These are phyloP conservation scores for Chymomyza amoena DNA, from an alignment of 2,888 invertebrate genomes.

Conservation along the genomic window DNA sequence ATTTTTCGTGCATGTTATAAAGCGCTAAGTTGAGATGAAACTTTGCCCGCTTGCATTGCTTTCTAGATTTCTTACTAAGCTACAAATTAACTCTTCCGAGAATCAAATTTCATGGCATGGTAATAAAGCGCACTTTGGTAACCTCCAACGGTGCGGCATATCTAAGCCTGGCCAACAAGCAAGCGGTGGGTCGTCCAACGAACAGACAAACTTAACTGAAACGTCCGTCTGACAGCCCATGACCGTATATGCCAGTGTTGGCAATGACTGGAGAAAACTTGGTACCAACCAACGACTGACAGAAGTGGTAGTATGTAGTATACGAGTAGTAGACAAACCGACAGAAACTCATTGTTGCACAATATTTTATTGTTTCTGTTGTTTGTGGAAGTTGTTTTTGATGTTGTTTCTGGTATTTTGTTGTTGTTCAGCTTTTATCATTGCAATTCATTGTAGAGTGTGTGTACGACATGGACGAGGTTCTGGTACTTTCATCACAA, in stretches of 20 bases:
- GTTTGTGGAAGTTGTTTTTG: conserved; percentile 32
- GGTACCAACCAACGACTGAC: conserved; percentile 19
- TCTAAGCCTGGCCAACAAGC: neutral
- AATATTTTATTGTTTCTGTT: conserved; percentile 38
- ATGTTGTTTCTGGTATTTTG: conserved; percentile 12
- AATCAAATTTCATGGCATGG: conserved; percentile 65
- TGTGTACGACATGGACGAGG: conserved; percentile 13
- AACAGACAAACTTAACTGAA: neutral
- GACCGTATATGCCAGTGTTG: conserved; percentile 12
- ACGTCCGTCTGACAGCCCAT: neutral
- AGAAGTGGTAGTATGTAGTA: neutral
- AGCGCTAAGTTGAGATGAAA: neutral
- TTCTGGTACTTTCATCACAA: conserved; percentile 31
- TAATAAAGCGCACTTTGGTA: conserved; percentile 49
- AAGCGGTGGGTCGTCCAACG: neutral
- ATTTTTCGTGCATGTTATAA: neutral
- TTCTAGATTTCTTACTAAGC: conserved; percentile 48
- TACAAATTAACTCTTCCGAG: conserved; percentile 67
- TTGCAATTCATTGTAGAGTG: conserved; percentile 61
- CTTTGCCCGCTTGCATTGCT: conserved; percentile 41
- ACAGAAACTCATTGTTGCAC: conserved; percentile 43
- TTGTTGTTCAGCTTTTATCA: conserved; percentile 38
- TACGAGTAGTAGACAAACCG: conserved; percentile 22
- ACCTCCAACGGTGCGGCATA: conserved; percentile 29
- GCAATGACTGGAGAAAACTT: conserved; percentile 46